Base-by-base conservation (phyloP, 2,113 vertebrate genomes). In the Passer montanus region DNA sequence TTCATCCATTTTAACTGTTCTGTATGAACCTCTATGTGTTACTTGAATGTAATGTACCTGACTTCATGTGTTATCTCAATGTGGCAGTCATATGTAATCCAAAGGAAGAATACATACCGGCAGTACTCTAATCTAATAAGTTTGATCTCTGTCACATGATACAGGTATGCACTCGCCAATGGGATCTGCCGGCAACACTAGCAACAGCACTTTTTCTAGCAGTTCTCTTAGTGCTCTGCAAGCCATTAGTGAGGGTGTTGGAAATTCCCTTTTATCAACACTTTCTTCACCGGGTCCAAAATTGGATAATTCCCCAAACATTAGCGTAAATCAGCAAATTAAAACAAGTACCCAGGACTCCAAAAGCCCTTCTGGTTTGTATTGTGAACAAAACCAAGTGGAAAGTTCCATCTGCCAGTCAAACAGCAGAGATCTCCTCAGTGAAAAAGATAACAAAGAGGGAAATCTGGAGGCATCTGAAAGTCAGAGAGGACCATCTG, bases 221-320 rank as follows among this genome's bases (percentile, higher is more conserved):
- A 99, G 99, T 95, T 99, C 99, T 19, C 98, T 99, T 58, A 99
- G 99, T 69, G 99, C 99, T 88, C 98, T 99, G 68, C 99, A 99
- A 97, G 99, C 99, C 91, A 99, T 99, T 81, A 99, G 99, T 72
- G 99, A 99, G 87, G 99, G 99, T 6, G 99, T 99, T 75, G 99
- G 99, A 59, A 99, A 99, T 74, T 98, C 99, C 13, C 98, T 99
- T 86, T 96, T 99, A 55, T 99, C 99, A 21, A 98, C 99, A 0
- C 98, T 99, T 90, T 99, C 98, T 74, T 99, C 99, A 24, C 99
- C 99, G 2, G 98, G 98, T 53, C 98, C 99, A 94, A 99, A 99
- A 92, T 53, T 98, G 20, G 99, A 99, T 93, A 98, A 97, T 92
- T 99, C 99, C 52, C 98, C 99, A 47, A 99, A 98, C 77, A 96